These are phyloP conservation scores for Probaryconus sp. DNA, from an alignment of 1,140 invertebrate species.

Conservation along the genomic window DNA sequence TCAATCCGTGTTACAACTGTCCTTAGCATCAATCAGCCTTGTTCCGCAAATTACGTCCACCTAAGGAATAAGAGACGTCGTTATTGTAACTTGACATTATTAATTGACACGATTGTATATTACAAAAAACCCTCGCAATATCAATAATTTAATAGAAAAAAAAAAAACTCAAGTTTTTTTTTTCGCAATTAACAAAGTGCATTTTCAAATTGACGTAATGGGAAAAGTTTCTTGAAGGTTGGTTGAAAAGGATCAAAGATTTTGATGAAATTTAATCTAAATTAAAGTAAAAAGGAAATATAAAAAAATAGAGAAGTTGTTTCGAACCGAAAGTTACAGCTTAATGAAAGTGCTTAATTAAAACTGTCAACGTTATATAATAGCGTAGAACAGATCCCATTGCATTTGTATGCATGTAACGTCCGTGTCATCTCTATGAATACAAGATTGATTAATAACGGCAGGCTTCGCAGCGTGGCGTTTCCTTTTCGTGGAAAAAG, in stretches of 20 bases:
- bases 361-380: constrained; percentile 35
- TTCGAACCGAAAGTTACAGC: constrained; percentile 18
- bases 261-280: constrained; percentile 1
- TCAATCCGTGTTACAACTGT: constrained; percentile 14
- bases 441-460: constrained; percentile 44
- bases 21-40: background rate
- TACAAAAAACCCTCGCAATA: too few species aligned
- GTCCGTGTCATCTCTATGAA: constrained; percentile 26
- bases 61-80: background rate
- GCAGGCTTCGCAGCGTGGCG: constrained; percentile 6
- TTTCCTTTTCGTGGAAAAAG: constrained; percentile 41
- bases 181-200: too few species aligned
- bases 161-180: background rate
- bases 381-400: constrained; percentile 1
- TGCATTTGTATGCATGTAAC: constrained; percentile 24
- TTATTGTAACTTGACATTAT: too few species aligned
- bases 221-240: too few species aligned
- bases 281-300: too few species aligned
- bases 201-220: too few species aligned
- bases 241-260: too few species aligned
- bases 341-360: constrained; percentile 33
- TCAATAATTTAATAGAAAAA: too few species aligned
- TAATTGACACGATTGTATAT: too few species aligned
- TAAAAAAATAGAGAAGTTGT: constrained; percentile 4
- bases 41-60: constrained; percentile 3